A percentile compares a stretch with the other conserved stretches of the same genome.
Conservation (phyloP, 53 echinoderm and acorn worm species). For the Paelopatides confundens region DNA sequence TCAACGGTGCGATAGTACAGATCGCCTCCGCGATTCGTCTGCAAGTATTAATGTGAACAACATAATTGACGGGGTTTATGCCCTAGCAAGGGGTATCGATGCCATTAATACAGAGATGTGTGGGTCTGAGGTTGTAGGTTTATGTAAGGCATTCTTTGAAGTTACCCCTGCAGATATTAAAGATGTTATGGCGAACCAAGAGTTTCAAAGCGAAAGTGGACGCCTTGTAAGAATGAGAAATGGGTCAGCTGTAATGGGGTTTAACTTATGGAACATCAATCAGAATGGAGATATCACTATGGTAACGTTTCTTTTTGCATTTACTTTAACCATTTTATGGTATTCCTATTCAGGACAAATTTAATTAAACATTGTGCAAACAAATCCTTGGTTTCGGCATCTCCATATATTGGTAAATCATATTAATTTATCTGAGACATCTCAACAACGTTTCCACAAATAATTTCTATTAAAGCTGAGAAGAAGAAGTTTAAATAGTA, state of each 20-base stretch:
- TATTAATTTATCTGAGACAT: not conserved
- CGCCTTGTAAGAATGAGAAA: conserved; percentile 52
- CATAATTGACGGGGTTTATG: conserved; percentile 74
- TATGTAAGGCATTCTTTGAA: conserved; percentile 63
- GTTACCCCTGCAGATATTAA: conserved; percentile 41
- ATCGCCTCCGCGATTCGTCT: not conserved
- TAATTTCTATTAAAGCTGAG: too few relatives aligned
- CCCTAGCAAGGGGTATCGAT: conserved; percentile 80
- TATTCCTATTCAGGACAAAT: not conserved
- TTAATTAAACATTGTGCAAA: too few relatives aligned
- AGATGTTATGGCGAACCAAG: conserved; percentile 32
- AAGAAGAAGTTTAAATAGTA: too few relatives aligned
- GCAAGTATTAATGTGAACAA: conserved; percentile 35
- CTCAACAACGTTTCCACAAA: too few relatives aligned
- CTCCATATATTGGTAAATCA: too few relatives aligned
- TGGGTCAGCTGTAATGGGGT: conserved; percentile 34
- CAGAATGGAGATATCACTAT: not conserved
- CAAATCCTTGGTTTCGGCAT: too few relatives aligned
- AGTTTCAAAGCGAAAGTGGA: conserved; percentile 59
- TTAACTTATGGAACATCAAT: conserved; percentile 60
- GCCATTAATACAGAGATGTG: conserved; percentile 44
- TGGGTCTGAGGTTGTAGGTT: not conserved
- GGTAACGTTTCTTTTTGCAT: too few relatives aligned
- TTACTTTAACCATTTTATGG: too few relatives aligned
- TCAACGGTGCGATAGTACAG: not conserved